A percentile compares a stretch with the other conserved stretches of the same genome.
Conservation (phyloP, 1,140 invertebrate genomes). For the Antheraea pernyi region DNA sequence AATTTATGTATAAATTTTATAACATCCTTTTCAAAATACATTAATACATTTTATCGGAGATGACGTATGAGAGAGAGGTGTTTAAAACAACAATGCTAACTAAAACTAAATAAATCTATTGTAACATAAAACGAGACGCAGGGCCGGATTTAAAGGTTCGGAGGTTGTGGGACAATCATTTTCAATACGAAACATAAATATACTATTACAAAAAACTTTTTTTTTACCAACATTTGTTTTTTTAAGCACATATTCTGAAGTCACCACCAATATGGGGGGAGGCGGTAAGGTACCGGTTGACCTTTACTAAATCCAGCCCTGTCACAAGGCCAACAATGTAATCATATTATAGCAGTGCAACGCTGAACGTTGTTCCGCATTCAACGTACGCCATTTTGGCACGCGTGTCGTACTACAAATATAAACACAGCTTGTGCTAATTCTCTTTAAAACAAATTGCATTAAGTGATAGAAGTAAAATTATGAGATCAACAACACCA, state of each 20-base stretch:
- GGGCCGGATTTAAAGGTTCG: no score
- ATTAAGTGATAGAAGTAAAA: neutral
- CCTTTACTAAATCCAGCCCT: no score
- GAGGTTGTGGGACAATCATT: no score
- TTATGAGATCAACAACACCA: neutral
- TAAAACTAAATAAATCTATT: no score
- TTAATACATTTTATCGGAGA: neutral
- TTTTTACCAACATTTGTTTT: no score
- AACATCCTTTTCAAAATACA: neutral
- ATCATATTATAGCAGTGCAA: neutral
- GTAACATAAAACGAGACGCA: no score
- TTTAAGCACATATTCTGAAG: no score
- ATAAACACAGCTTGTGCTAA: neutral
- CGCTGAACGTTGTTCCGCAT: neutral
- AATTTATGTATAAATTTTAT: neutral
- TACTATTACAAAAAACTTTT: no score
- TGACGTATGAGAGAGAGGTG: no score
- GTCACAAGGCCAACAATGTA: neutral
- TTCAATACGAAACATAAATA: no score
- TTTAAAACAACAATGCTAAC: no score
- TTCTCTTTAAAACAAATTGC: neutral
- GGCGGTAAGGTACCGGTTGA: no score
- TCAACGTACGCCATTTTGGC: neutral
- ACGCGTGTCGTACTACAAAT: neutral
- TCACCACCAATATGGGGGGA: neutral